Percentiles rank a stretch among this genome's conserved stretches.
phyloP scores from a whole-genome alignment of 1,140 invertebrate genomes.

The Melanaphis sacchari region DNA sequence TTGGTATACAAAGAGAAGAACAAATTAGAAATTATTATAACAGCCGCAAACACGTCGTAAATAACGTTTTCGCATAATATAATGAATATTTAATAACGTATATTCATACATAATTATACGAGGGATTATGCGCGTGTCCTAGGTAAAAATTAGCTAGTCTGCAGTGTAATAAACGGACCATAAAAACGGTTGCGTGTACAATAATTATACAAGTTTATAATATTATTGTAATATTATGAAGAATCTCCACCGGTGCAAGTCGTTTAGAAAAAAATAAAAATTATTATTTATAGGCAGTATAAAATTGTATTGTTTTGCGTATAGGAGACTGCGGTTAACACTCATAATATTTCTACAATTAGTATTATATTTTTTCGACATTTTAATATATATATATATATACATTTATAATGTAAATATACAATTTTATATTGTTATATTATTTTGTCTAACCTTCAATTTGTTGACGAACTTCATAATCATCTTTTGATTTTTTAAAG shows the following conservation, averaged over 20 bases:
- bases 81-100: slow-evolving; percentile 6
- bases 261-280: background rate
- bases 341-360: background rate
- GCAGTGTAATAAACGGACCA: background rate
- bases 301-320: background rate
- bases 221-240: background rate
- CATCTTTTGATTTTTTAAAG: background rate
- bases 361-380: background rate
- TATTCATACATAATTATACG: background rate
- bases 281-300: background rate
- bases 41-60: background rate
- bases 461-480: background rate
- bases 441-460: background rate
- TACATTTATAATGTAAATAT: too few relatives aligned
- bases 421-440: background rate
- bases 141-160: background rate
- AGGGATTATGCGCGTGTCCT: background rate
- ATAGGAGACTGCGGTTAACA: background rate
- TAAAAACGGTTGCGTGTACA: background rate
- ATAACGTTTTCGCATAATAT: background rate
- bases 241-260: background rate
- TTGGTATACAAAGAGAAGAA: background rate
- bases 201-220: background rate
- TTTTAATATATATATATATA: too few relatives aligned
- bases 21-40: background rate